Base-by-base conservation (phyloP, 1,140 invertebrate genomes). In the Magallana angulata region DNA sequence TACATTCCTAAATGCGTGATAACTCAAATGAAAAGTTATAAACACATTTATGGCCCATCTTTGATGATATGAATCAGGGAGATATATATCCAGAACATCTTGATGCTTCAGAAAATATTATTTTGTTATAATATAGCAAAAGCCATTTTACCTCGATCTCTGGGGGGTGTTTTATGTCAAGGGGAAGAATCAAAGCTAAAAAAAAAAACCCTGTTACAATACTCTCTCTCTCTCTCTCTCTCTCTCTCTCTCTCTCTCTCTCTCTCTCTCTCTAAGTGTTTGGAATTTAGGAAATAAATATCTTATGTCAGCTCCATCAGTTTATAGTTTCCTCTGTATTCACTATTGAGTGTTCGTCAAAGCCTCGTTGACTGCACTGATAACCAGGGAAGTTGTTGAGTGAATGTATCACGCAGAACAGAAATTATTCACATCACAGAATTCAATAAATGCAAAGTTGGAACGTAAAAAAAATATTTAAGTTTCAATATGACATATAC, bases 21-120 rank as follows among this genome's bases (percentile, higher is more conserved):
- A 76, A 76, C 68, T 76, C 18, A 24, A 76, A 76, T 76, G 36
- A 76, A 76, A 76, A 76, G 68, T 76, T 76, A 76, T 76, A 76
- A 76, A 76, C 68, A 30, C 68, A 76, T 76, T 76, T 76, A 76
- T 76, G 68, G 68, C 68, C 24, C 68, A 18, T 76, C 24, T 76
- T 76, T 76, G 68, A 76, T 76, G 68, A 76, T 76, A 76, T 48
- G 24, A 18, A 76, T 76, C 68, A 76, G 18, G 12, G 16, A 64
- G 68, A 76, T 76, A 76, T 30, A 76, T 76, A 76, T 76, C 68
- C 68, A 30, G 9, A 76, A 30, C 68, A 76, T 76, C 8, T 76
- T 48, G 68, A 36, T 76, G 68, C 7, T 36, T 64, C 24, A 12
- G 24, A 76, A 76, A 76, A 76, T 76, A 76, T 36, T 76, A 36